Conservation (phyloP, 2,888 invertebrate species). For the Syritta pipiens region DNA sequence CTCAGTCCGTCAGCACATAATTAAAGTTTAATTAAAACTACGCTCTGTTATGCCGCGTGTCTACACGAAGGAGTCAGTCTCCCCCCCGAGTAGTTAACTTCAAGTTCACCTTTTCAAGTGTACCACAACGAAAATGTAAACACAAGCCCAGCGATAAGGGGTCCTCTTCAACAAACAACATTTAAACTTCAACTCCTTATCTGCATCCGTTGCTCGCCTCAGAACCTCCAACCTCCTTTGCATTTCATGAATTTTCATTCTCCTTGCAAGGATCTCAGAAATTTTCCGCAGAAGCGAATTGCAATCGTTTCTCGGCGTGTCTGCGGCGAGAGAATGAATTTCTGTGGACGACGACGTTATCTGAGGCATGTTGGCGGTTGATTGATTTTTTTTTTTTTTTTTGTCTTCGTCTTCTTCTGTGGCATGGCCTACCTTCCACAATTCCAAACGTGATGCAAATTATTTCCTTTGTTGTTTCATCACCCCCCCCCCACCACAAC, state of each 20-base stretch:
- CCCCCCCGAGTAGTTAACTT: constrained; percentile 48
- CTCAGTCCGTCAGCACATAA: constrained; percentile 60
- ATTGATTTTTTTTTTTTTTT: too few relatives aligned
- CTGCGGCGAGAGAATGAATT: too few relatives aligned
- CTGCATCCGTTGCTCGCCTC: constrained; percentile 5
- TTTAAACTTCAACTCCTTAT: constrained; percentile 60
- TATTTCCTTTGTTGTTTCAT: constrained; percentile 12
- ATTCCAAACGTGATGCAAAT: constrained; percentile 20
- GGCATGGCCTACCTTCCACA: too few relatives aligned
- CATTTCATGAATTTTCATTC: too few relatives aligned
- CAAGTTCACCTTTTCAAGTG: constrained; percentile 52
- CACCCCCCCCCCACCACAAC: too few relatives aligned
- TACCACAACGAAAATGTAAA: constrained; percentile 44
- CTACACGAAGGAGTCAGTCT: neutral
- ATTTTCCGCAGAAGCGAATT: too few relatives aligned
- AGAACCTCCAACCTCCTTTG: neutral
- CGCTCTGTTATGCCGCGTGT: constrained; percentile 13
- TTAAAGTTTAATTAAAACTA: constrained; percentile 63
- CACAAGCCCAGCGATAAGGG: constrained; percentile 44
- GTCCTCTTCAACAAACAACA: constrained; percentile 59
- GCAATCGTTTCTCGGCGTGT: too few relatives aligned
- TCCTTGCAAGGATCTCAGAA: too few relatives aligned
- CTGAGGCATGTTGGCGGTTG: too few relatives aligned
- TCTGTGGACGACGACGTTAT: too few relatives aligned
- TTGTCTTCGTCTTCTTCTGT: too few relatives aligned